Evolutionary conservation across 1,140 invertebrate species (phyloP).

Genomic region (Dendrolimus kikuchii): DNA sequence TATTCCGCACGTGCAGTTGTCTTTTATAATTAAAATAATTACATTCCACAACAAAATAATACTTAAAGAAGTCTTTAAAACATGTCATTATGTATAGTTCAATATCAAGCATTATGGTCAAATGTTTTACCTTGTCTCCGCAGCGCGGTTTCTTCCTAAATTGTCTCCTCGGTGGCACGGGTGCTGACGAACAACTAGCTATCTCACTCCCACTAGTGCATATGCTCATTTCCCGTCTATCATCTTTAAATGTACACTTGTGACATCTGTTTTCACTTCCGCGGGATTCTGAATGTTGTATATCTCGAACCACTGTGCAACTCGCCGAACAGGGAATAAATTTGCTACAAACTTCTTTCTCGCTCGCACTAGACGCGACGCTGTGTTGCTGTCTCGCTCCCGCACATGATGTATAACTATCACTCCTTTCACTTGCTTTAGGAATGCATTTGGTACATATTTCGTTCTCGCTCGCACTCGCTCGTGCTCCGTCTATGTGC

Average conservation of each 20-base stretch:
- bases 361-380: slow-evolving; percentile 13
- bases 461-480: slow-evolving; percentile 13
- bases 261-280: no score
- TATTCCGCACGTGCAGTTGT: no score
- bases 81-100: no score
- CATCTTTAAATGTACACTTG: no score
- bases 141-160: slow-evolving; percentile 21
- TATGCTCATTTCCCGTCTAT: no score
- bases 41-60: no score
- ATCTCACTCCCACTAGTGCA: slow-evolving; percentile 20
- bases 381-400: slow-evolving; percentile 10
- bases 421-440: neutral
- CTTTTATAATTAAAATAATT: no score
- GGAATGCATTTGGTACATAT: slow-evolving; percentile 24
- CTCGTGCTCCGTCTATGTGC: slow-evolving; percentile 1
- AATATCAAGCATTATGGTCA: no score
- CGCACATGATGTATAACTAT: neutral
- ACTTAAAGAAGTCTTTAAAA: no score
- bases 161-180: slow-evolving; percentile 24
- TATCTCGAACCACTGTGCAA: no score
- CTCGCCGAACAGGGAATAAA: no score
- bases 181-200: slow-evolving; percentile 26
- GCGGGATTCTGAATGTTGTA: no score
- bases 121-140: slow-evolving; percentile 20
- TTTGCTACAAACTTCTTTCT: slow-evolving; percentile 19